Conservation (phyloP, 2,797 vertebrate genomes). For the Mormyrops boulengeri region DNA sequence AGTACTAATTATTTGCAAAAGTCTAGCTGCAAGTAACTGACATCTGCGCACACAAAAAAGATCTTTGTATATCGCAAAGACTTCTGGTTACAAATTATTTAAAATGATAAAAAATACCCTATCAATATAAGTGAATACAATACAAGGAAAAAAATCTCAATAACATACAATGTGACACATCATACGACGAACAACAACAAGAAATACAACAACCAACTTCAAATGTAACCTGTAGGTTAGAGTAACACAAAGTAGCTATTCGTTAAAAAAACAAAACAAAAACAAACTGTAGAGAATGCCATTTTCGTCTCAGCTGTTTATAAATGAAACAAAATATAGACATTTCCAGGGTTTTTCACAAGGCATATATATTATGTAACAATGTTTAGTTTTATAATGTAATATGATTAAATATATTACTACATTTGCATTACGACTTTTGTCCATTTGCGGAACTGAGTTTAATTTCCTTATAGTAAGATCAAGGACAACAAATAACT, state of each 20-base stretch:
- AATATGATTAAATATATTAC: neutral
- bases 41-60: neutral
- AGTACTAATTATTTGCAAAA: conserved; percentile 7
- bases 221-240: neutral
- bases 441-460: neutral
- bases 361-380: neutral
- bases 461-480: neutral
- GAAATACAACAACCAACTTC: neutral
- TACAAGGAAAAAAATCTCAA: neutral
- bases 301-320: neutral
- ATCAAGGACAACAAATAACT: neutral
- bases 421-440: neutral
- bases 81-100: neutral
- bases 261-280: neutral
- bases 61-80: neutral
- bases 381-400: neutral
- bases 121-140: neutral
- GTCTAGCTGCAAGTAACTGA: neutral
- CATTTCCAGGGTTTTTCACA: neutral
- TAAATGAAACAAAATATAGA: neutral
- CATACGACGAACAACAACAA: neutral
- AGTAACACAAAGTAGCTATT: neutral
- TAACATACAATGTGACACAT: neutral
- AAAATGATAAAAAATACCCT: neutral
- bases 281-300: neutral